phyloP scores from a whole-genome alignment of 2,888 invertebrate species.

The Syrista parreyssii region DNA sequence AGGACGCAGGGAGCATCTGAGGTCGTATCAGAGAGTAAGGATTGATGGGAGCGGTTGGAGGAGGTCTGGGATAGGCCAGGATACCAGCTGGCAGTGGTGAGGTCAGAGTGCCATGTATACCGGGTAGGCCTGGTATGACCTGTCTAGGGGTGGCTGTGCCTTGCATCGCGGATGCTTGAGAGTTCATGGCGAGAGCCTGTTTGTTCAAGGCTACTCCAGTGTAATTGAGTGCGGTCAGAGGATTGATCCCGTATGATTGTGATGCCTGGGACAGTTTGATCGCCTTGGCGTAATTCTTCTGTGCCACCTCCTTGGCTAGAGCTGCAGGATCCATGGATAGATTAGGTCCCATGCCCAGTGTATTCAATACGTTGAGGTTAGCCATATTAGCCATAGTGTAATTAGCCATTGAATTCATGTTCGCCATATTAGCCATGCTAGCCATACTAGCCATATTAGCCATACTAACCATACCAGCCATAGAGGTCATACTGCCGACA shows the following conservation, averaged over 20 bases:
- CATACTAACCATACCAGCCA: slow-evolving; percentile 39
- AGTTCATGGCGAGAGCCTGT: slow-evolving; percentile 67
- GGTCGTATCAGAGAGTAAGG: slow-evolving; percentile 68
- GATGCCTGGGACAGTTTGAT: slow-evolving; percentile 72
- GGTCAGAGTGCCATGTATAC: slow-evolving; percentile 44
- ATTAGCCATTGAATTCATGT: slow-evolving; percentile 35
- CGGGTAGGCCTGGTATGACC: slow-evolving; percentile 47
- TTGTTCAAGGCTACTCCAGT: slow-evolving; percentile 79
- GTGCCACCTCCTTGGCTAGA: slow-evolving; percentile 84
- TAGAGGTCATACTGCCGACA: slow-evolving; percentile 37
- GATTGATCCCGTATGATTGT: slow-evolving; percentile 61
- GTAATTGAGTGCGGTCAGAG: slow-evolving; percentile 74
- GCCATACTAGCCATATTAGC: slow-evolving; percentile 26
- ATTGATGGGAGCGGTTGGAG: slow-evolving; percentile 62
- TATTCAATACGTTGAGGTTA: slow-evolving; percentile 51
- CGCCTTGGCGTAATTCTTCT: slow-evolving; percentile 84
- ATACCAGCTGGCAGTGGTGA: slow-evolving; percentile 60
- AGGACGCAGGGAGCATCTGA: slow-evolving; percentile 56
- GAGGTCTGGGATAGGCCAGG: slow-evolving; percentile 59
- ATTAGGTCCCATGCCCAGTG: slow-evolving; percentile 39
- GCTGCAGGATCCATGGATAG: slow-evolving; percentile 71
- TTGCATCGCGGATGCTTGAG: slow-evolving; percentile 35
- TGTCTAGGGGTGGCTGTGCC: slow-evolving; percentile 35
- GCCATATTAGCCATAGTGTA: slow-evolving; percentile 57
- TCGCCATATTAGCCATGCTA: slow-evolving; percentile 34